Base-by-base conservation (phyloP, 1,140 invertebrate species). In the Maniola jurtina region DNA sequence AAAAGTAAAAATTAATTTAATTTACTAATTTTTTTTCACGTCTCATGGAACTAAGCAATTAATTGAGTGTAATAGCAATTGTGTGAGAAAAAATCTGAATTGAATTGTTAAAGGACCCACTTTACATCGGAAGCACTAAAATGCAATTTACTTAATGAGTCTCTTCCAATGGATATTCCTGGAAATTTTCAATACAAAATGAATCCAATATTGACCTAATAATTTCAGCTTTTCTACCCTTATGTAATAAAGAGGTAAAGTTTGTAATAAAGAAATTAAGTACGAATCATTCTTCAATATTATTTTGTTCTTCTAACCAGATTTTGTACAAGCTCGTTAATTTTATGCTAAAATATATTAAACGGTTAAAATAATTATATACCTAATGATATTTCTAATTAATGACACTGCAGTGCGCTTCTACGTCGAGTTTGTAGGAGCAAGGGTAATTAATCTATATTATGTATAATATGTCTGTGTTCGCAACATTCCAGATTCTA, bases 391-490 rank as follows among this genome's bases (percentile, higher is more conserved):
- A 48, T 48, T 48, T 15, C 45, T 48, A 15, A 14, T 48, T 52
- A 52, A 52, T 25, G 14, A 52, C 48, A 16, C 48, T 25, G 48
- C 48, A 52, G 14, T 52, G 48, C 15, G 15, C 48, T 16, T 16
- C 48, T 15, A 48, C 15, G 15, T 52, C 8, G 2, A 52, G 48
- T 52, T 16, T 52, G 14, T 52, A 25, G 16, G 14, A 16, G 16
- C 48, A 52, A n/a, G 14, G 16, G 14, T 52, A 52, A 52, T 52
- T 52, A 52, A 16, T 52, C 48, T 16, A 9, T 42, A 42, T 13
- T 10, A 10, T 42, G 13, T 10, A 13, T 42, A 16, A 52, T 25
- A 16, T 25, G 14, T 8, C 48, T 6, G 6, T 16, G 14, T 50
- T 50, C 14, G n/a, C n/a, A n/a, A n/a, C 25, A 25, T 45, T 11